These are phyloP conservation scores for Lepidochitona cinerea DNA, from an alignment of 2,888 invertebrate species.

Conservation along the genomic window DNA sequence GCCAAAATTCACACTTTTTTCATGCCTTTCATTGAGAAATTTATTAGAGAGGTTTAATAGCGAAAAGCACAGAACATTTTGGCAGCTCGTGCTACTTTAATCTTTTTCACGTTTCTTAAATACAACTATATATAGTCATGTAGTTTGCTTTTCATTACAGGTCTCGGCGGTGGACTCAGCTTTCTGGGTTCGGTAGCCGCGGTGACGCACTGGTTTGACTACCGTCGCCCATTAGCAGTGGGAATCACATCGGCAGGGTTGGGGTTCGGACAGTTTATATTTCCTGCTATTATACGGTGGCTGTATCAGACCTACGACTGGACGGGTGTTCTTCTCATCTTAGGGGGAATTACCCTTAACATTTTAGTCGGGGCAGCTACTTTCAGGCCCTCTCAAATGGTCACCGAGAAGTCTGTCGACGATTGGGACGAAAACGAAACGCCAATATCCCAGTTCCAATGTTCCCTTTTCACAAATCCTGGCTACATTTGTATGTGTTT, in stretches of 20 bases:
- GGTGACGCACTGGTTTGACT: slow-evolving; percentile 48
- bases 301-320: slow-evolving; percentile 44
- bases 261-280: slow-evolving; percentile 49
- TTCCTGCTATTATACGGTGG: slow-evolving; percentile 44
- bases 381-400: slow-evolving; percentile 37
- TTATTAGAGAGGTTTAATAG: no score
- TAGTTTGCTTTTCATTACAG: slow-evolving; percentile 22
- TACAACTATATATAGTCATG: no score
- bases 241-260: slow-evolving; percentile 51
- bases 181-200: slow-evolving; percentile 45
- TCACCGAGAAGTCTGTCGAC: neutral
- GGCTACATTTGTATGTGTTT: slow-evolving; percentile 37
- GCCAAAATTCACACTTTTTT: no score
- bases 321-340: slow-evolving; percentile 45
- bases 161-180: slow-evolving; percentile 46
- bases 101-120: neutral
- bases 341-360: slow-evolving; percentile 44
- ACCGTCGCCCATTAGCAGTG: slow-evolving; percentile 40
- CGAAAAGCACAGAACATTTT: neutral
- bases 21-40: no score
- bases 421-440: neutral
- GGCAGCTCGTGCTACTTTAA: neutral
- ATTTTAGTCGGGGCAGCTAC: slow-evolving; percentile 42
- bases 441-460: slow-evolving; percentile 9
- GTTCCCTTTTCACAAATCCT: slow-evolving; percentile 38